These are phyloP conservation scores for Zeugodacus cucurbitae DNA, from an alignment of 1,140 invertebrate species.

Conservation along the genomic window DNA sequence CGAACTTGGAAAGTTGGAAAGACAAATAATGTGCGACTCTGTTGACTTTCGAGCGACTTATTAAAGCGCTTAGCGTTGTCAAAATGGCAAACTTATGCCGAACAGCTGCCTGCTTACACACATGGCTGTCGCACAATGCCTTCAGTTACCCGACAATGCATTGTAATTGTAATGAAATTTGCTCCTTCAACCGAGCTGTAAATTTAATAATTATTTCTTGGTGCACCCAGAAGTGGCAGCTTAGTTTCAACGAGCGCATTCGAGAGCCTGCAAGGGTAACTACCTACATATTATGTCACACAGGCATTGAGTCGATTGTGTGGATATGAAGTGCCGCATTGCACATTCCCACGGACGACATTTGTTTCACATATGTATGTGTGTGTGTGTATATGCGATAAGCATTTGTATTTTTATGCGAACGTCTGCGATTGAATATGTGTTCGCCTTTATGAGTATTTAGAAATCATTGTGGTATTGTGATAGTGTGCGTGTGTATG, in stretches of 20 bases:
- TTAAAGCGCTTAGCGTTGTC: background rate
- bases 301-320: background rate
- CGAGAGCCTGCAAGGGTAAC: too few relatives aligned
- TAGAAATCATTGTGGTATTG: background rate
- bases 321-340: background rate
- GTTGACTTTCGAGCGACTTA: background rate
- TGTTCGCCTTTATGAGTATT: background rate
- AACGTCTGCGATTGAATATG: background rate
- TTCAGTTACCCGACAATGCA: background rate
- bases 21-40: background rate
- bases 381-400: too few relatives aligned
- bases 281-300: background rate
- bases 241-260: background rate
- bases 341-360: background rate
- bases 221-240: background rate
- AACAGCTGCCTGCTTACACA: background rate
- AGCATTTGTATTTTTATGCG: background rate
- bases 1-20: background rate
- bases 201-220: background rate
- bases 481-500: background rate
- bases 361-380: background rate
- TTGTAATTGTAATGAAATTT: slow-evolving; percentile 9
- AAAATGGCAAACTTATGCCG: background rate
- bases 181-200: background rate
- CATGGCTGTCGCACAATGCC: background rate